A percentile compares a stretch with the other conserved stretches of the same genome.
Evolutionary conservation across 2,113 vertebrate genomes (phyloP).

Genomic region (Pithys albifrons): DNA sequence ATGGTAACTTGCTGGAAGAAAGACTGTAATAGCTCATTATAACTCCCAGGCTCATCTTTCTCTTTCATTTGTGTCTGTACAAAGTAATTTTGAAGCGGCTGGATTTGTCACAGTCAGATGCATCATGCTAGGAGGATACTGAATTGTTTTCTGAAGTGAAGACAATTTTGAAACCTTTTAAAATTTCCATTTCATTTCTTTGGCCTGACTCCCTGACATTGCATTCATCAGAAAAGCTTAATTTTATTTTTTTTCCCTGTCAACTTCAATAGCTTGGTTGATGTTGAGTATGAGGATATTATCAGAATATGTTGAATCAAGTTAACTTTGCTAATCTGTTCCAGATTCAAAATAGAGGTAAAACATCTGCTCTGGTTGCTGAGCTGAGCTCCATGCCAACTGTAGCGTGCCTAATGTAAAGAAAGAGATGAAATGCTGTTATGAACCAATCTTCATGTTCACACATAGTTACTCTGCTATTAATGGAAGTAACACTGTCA

Average conservation of each 20-base stretch:
- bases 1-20: background rate
- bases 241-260: background rate
- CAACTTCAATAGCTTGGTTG: background rate
- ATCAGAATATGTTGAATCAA: background rate
- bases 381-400: conserved; percentile 1
- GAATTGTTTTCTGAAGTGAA: background rate
- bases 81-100: background rate
- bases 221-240: background rate
- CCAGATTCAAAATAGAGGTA: conserved; percentile 46
- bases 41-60: background rate
- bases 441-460: background rate
- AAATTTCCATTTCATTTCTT: background rate
- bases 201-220: background rate
- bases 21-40: background rate
- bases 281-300: background rate
- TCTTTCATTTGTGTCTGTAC: background rate
- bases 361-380: conserved; percentile 25
- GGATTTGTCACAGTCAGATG: background rate
- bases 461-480: background rate
- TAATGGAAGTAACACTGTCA: conserved; percentile 21
- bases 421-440: background rate
- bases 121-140: background rate
- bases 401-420: conserved; percentile 23
- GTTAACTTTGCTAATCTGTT: conserved; percentile 11
- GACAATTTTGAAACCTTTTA: background rate